Conservation (phyloP, 2,113 vertebrate genomes). For the Trogon melanurus region DNA sequence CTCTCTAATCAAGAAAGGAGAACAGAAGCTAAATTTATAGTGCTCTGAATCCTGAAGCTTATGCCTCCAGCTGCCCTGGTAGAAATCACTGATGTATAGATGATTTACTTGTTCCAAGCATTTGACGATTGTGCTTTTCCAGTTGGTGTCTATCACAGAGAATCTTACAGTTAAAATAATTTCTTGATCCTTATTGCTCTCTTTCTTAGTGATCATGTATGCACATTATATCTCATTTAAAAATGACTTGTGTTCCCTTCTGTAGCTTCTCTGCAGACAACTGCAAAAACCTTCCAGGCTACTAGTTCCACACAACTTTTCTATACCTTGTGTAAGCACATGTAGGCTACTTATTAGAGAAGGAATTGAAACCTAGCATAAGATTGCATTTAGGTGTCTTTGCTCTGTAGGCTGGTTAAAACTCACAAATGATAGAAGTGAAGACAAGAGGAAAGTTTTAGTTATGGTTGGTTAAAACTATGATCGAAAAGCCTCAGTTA, state of each 20-base stretch:
- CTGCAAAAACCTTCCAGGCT: background rate
- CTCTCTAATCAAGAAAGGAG: background rate
- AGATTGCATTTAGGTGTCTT: background rate
- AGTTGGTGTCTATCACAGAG: accelerated
- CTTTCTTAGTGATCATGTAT: background rate
- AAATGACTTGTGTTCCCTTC: background rate
- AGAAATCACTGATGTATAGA: background rate
- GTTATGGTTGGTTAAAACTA: background rate
- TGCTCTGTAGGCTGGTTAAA: conserved; percentile 31
- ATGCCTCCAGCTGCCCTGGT: background rate
- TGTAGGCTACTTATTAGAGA: background rate
- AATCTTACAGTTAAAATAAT: background rate
- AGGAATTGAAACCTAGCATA: conserved; percentile 14
- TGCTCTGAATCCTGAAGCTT: background rate
- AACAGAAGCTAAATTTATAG: background rate
- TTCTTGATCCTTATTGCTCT: background rate
- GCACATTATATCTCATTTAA: background rate
- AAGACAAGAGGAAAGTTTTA: background rate
- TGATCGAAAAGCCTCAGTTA: conserved; percentile 8
- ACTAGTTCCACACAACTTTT: background rate
- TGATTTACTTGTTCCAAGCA: background rate
- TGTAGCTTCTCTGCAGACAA: background rate
- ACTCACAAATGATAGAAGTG: background rate
- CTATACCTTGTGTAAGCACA: background rate
- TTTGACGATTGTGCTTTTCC: background rate